These are phyloP conservation scores for Thamnophis elegans DNA, from an alignment of 2,797 vertebrate species.

Conservation along the genomic window DNA sequence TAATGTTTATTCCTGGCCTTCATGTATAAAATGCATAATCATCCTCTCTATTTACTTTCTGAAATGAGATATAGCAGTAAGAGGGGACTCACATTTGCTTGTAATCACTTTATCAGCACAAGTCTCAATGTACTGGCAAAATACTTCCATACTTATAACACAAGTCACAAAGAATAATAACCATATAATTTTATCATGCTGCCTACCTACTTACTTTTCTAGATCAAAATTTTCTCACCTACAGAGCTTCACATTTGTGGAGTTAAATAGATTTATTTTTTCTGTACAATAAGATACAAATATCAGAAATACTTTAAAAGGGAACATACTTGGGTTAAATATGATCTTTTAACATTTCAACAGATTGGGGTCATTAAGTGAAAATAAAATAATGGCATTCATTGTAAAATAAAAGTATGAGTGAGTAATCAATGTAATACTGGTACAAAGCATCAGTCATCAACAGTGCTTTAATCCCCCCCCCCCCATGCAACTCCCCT, in stretches of 20 bases:
- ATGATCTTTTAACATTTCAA: background rate
- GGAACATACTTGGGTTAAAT: background rate
- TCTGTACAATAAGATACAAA: background rate
- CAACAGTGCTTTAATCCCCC: conserved; percentile 23
- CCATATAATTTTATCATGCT: background rate
- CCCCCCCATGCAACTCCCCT: background rate
- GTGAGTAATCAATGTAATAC: background rate
- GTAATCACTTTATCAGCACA: background rate
- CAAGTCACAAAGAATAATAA: background rate
- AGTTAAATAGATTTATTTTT: background rate
- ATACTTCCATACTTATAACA: background rate
- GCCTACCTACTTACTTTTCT: conserved; percentile 6
- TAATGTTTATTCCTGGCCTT: background rate
- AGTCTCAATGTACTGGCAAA: background rate
- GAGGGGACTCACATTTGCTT: background rate
- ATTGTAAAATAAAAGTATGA: conserved; percentile 8
- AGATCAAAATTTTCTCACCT: background rate
- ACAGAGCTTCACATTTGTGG: background rate
- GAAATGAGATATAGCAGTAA: background rate
- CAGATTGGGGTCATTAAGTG: background rate
- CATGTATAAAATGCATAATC: background rate
- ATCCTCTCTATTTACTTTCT: background rate
- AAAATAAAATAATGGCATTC: background rate
- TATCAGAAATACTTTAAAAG: background rate
- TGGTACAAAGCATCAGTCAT: conserved; percentile 1